Base-by-base conservation (phyloP, 2,113 vertebrate genomes). In the Neolamprologus falcicula region DNA sequence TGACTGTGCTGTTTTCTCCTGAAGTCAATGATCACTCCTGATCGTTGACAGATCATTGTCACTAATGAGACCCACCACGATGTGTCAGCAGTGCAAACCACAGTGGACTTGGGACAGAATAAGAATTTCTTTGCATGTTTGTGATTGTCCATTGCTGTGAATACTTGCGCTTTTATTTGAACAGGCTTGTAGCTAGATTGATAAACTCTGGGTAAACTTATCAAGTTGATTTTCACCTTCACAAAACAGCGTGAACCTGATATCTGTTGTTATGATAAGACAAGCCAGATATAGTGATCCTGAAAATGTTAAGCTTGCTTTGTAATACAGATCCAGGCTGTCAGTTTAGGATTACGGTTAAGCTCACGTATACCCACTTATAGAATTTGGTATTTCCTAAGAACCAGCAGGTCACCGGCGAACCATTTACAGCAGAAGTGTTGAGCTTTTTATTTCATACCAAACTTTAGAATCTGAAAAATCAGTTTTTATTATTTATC, bases 401-500 rank as follows among this genome's bases (percentile, higher is more conserved):
- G 4, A 17, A 28, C 57, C 57, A 61, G 26, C 57, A 61, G 57
- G 57, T 31, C 14, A 61, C 26, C 26, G 1, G 57, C 0, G 3
- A 61, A 61, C 26, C 14, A 31, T 17, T 31, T 61, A 61, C 1
- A 31, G 14, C 26, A 31, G 26, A 61, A 31, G 57, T 61, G 13
- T 31, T 61, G 26, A 61, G 2, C 57, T 31, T 31, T 61, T 61
- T 31, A 31, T 17, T 17, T 61, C 26, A 61, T 0, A 17, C 5
- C 57, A 17, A 0, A 31, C 57, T 31, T 31, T 16, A 61, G 26
- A 61, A 31, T 0, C 26, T 61, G 26, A 17, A 61, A 59, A 31
- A 31, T 53, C 55, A 31, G 14, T 17, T 59, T 16, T 61, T 6
- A 61, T 59, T 59, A 31, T 61, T 59, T 59, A 7, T 59, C 13